Evolutionary conservation across 2,113 vertebrate genomes (phyloP).

Genomic region (Nycticryphes semicollaris): DNA sequence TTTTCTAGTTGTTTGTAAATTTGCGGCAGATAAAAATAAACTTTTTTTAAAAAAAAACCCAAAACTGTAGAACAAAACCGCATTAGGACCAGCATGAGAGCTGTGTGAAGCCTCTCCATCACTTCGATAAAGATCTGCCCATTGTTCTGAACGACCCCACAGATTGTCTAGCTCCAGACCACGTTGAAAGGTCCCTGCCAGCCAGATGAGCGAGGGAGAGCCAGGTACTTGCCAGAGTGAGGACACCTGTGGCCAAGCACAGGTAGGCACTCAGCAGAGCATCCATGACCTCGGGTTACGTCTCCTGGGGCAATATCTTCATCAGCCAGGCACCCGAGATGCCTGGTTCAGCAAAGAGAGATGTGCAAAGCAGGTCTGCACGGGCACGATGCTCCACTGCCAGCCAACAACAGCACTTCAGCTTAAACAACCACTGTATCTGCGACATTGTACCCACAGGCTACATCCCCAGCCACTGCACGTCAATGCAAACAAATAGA

Average conservation of each 20-base stretch:
- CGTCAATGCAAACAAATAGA: neutral
- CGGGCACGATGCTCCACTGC: accelerated
- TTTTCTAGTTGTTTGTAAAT: neutral
- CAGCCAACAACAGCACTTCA: neutral
- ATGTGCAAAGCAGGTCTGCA: neutral
- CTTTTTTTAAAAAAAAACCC: neutral
- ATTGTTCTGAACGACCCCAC: neutral
- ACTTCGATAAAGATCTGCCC: neutral
- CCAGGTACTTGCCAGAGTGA: neutral
- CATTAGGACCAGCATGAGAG: neutral
- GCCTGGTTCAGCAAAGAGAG: neutral
- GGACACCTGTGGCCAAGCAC: neutral
- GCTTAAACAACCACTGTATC: neutral
- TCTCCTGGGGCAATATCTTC: neutral
- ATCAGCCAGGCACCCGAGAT: accelerated
- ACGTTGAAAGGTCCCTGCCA: neutral
- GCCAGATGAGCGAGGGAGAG: neutral
- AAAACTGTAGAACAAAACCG: neutral
- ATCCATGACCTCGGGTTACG: accelerated
- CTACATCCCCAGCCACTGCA: neutral
- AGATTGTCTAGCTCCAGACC: neutral
- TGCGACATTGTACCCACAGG: neutral
- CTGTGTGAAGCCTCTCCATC: neutral
- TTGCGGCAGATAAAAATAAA: neutral
- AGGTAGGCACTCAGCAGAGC: neutral